Evolutionary conservation across 2,888 invertebrate genomes (phyloP), one percentile per base, ranked within the genome.

Genomic region (Apamea crenata): DNA sequence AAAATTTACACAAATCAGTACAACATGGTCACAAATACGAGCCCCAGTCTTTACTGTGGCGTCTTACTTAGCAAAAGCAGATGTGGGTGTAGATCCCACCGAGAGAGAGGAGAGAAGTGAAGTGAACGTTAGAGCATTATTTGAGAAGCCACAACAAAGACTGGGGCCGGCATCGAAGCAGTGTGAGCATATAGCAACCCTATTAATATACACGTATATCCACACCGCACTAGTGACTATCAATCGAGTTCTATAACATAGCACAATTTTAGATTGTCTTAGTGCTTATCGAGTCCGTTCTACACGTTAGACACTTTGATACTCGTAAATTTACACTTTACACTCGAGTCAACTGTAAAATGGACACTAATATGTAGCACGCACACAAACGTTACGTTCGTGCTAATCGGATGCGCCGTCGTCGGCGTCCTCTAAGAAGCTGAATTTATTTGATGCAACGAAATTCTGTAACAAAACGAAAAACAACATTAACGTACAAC

Each of bases 391-490:
- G 84, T 80, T 81, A 80, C 85, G 88, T 84, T 81, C 81, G 91
- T 90, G 93, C 93, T 96, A 97, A 82, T 97, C 96, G 80, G 96
- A 96, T 59, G 91, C 96, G 91, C 94, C 97, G 90, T 97, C 97
- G 92, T 97, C 98, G 90, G 97, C 98, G 93, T 98, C 98, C 92
- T 98, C 97, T 92, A 98, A 96, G 96, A 97, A 97, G 95, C 97
- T 97, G 97, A 98, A 98, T 97, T 98, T 98, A 94, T 98, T 98
- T 92, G 98, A 97, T 92, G 97, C 98, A 94, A 98, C 97, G 92
- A 98, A 98, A 96, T 98, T 98, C 97, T 98, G 96, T 5, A 97
- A 97, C 88, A 85, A 87, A 90, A 89, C 89, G 79, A 77, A 84
- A 77, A 32, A 25, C 47, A 36, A 21, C 36, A 71, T 74, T 70